Conservation (phyloP, 2,888 invertebrate genomes). For the Catocala fraxini region DNA sequence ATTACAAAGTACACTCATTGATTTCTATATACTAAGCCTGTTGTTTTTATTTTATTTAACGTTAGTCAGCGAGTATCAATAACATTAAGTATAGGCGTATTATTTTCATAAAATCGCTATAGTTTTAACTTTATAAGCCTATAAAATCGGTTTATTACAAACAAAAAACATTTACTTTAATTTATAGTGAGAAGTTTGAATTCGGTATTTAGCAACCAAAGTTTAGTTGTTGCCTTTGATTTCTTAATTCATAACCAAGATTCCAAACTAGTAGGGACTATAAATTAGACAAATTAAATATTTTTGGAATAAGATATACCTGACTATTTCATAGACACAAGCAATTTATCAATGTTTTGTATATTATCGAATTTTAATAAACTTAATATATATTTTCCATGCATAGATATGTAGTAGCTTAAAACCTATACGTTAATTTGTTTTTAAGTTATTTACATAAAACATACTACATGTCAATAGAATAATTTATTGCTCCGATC, state of each 20-base stretch:
- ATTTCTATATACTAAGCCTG: no score
- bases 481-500: no score
- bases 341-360: constrained; percentile 58
- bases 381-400: background rate
- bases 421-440: background rate
- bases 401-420: background rate
- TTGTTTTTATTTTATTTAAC: no score
- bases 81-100: no score
- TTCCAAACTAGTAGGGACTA: constrained; percentile 52
- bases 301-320: constrained; percentile 48
- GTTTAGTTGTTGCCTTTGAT: constrained; percentile 20
- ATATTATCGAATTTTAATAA: constrained; percentile 27
- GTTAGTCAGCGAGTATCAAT: no score
- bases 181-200: background rate
- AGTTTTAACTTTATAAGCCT: no score
- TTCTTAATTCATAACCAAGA: constrained; percentile 55
- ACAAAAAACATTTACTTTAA: no score
- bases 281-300: constrained; percentile 64
- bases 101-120: no score
- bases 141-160: no score
- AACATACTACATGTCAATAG: background rate
- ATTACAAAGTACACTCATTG: no score
- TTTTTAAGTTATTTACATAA: constrained; percentile 1
- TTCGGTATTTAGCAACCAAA: constrained; percentile 15
- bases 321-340: constrained; percentile 45